phyloP scores from a whole-genome alignment of 2,113 vertebrate genomes.

The Megatriorchis doriae region DNA sequence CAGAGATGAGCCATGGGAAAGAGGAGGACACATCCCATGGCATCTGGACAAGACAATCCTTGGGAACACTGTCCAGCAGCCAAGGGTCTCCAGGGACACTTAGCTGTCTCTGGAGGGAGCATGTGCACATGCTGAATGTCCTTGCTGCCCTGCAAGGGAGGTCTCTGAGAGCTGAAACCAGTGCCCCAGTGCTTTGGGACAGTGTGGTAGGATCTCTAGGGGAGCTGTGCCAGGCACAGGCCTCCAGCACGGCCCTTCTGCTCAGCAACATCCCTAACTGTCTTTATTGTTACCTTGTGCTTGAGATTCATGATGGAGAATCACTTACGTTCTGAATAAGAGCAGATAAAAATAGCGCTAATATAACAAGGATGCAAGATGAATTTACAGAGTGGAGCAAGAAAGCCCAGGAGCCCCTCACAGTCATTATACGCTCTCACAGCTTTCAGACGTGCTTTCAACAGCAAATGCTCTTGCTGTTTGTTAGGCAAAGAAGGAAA shows the following conservation, averaged over 20 bases:
- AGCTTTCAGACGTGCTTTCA: background rate
- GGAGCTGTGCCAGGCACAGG: background rate
- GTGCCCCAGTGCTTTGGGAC: background rate
- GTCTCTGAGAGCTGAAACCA: background rate
- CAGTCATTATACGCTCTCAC: background rate
- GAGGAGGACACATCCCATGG: background rate
- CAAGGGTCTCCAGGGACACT: background rate
- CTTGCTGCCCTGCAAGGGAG: background rate
- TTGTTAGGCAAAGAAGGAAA: background rate
- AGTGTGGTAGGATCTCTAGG: background rate
- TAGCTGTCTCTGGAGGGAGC: background rate
- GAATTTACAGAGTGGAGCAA: background rate
- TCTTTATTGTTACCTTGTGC: background rate
- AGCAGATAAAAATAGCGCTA: constrained; percentile 43
- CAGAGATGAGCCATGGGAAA: background rate
- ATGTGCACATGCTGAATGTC: background rate
- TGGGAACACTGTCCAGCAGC: background rate
- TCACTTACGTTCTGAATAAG: background rate
- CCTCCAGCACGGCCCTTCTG: background rate
- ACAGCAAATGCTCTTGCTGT: background rate
- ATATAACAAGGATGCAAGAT: background rate
- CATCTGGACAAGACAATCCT: background rate
- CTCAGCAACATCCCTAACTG: background rate
- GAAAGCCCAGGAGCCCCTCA: constrained; percentile 19
- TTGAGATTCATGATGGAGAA: background rate